Evolutionary conservation across 2,888 invertebrate genomes (phyloP).

Genomic region (Diploptera punctata): DNA sequence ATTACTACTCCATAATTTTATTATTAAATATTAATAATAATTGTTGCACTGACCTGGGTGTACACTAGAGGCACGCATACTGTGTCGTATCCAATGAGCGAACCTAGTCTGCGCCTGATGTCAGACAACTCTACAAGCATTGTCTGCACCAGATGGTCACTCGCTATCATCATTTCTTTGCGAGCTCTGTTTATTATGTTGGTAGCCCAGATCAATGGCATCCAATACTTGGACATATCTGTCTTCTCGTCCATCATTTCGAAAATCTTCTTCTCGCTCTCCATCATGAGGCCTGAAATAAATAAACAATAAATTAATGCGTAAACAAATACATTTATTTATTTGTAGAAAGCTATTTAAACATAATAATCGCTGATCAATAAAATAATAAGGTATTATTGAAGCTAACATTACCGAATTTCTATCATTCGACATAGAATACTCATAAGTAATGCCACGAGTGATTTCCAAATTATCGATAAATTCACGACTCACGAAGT

Average conservation of each 20-base stretch:
- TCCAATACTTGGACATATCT: constrained; percentile 90
- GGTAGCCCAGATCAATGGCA: constrained; percentile 93
- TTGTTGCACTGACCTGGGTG: constrained; percentile 74
- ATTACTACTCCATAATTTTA: too few species aligned
- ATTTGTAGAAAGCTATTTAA: too few species aligned
- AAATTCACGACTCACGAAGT: too few species aligned
- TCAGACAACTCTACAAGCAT: constrained; percentile 88
- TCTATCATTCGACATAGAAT: too few species aligned
- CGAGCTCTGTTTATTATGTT: constrained; percentile 89
- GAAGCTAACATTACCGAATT: too few species aligned
- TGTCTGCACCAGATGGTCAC: constrained; percentile 93
- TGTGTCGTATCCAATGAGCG: constrained; percentile 88
- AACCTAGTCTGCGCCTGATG: constrained; percentile 82
- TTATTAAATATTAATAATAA: too few species aligned
- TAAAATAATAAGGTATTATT: too few species aligned
- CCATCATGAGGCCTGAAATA: constrained; percentile 82
- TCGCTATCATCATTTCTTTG: constrained; percentile 82
- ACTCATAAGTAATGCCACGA: too few species aligned
- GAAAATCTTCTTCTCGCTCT: constrained; percentile 90
- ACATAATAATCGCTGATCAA: too few species aligned
- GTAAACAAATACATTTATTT: too few species aligned
- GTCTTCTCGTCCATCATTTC: constrained; percentile 89
- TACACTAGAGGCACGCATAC: constrained; percentile 92
- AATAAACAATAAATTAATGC: too few species aligned
- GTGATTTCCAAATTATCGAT: too few species aligned